These are phyloP conservation scores for Caenorhabditis virilis DNA, from an alignment of 2,888 invertebrate species.

Conservation along the genomic window DNA sequence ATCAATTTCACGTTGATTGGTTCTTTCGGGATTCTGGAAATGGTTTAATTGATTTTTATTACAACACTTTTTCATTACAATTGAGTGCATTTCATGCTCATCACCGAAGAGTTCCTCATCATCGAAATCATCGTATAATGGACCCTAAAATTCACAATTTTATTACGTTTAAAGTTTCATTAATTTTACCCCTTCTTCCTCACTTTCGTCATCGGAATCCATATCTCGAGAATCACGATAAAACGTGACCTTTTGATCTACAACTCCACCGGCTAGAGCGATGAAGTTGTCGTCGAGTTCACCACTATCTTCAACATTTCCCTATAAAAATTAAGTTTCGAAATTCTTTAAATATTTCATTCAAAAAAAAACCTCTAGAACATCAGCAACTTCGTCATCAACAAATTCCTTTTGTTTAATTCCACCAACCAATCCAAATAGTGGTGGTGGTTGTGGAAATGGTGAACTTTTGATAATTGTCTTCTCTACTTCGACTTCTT, in stretches of 20 bases:
- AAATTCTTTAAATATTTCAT: background rate
- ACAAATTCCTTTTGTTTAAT: slow-evolving; percentile 34
- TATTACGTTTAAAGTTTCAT: too few relatives aligned
- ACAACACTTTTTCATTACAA: background rate
- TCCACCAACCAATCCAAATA: slow-evolving; percentile 15
- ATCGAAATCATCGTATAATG: slow-evolving; percentile 49
- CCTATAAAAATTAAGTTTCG: slow-evolving; percentile 9
- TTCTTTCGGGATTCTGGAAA: slow-evolving; percentile 7
- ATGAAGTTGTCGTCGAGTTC: slow-evolving; percentile 90
- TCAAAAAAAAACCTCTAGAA: slow-evolving; percentile 68
- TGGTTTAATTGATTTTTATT: background rate
- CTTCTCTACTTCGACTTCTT: slow-evolving; percentile 43
- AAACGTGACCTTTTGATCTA: slow-evolving; percentile 34
- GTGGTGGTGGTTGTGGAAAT: slow-evolving; percentile 22
- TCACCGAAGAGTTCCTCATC: slow-evolving; percentile 37
- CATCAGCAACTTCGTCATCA: slow-evolving; percentile 47
- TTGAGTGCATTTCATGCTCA: slow-evolving; percentile 6
- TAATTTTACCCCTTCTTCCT: slow-evolving; percentile 31
- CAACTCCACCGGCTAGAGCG: slow-evolving; percentile 76
- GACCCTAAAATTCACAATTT: slow-evolving; percentile 4
- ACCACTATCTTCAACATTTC: slow-evolving; percentile 81
- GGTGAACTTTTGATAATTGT: too few relatives aligned
- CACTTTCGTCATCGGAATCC: slow-evolving; percentile 29
- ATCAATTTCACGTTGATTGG: slow-evolving; percentile 43
- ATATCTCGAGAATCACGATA: slow-evolving; percentile 6